phyloP scores from a whole-genome alignment of 2,888 invertebrate genomes.

The Chirona hameri region DNA sequence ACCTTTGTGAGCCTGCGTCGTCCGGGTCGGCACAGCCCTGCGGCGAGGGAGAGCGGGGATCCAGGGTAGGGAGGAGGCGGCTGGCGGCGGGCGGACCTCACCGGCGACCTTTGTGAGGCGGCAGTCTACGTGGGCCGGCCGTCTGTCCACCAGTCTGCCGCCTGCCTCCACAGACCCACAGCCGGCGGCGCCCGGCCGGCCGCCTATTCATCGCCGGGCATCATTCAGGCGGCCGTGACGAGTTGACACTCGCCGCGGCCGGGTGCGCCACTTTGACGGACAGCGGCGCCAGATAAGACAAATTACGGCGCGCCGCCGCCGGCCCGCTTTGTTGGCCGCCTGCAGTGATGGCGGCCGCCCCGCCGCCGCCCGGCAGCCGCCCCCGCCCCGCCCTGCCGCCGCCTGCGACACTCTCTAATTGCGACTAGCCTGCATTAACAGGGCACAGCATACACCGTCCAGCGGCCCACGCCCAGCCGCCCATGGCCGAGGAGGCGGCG shows the following conservation, averaged over 20 bases:
- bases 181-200: not conserved
- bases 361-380: not conserved
- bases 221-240: not conserved
- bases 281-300: conserved; percentile 1
- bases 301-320: not conserved
- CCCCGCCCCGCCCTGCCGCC: not conserved
- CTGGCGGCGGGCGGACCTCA: too few relatives aligned
- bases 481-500: not conserved
- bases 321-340: not conserved
- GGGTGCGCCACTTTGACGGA: not conserved
- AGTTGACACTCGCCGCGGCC: not conserved
- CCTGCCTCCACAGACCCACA: not conserved
- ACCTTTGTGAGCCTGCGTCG: too few relatives aligned
- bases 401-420: not conserved
- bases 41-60: too few relatives aligned
- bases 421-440: not conserved
- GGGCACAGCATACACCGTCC: not conserved
- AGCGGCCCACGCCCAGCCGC: not conserved
- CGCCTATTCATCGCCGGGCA: not conserved
- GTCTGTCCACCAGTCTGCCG: too few relatives aligned
- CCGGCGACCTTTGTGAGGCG: too few relatives aligned
- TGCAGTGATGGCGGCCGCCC: not conserved
- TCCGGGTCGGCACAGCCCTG: too few relatives aligned
- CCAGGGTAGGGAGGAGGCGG: too few relatives aligned
- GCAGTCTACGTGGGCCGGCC: too few relatives aligned